Base-by-base conservation (phyloP, 2,888 invertebrate species). In the Tridacna crocea region DNA sequence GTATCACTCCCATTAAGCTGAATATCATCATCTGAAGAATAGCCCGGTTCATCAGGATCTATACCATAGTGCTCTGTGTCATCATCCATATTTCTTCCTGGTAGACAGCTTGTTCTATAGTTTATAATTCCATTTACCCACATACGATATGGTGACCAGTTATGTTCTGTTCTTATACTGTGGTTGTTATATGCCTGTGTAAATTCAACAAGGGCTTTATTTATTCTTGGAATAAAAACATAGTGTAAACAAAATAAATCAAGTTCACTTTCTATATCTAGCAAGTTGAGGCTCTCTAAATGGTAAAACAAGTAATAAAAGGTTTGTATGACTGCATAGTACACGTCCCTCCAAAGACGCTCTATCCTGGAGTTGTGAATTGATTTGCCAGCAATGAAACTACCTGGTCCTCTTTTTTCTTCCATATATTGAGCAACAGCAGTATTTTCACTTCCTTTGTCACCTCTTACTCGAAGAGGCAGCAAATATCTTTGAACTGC, bases 311-410 rank as follows among this genome's bases (percentile, higher is more conserved):
- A 19, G 26, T 65, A 26, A 73, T 80, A 83, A 61, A 61, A 83
- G 60, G 72, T 72, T n/a, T 72, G 60, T 60, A 79, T 51, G 10
- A 80, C 82, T n/a, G n/a, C 65, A 17, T 75, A 27, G 61, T 55
- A 76, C 26, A 83, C 80, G 75, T 83, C 80, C 55, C 83, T 68
- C 83, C 83, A 83, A n/a, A 83, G 60, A 48, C 83, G 27, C 68
- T 83, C 83, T 47, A 83, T 83, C 46, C 81, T 68, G 0, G 55
- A 24, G 46, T 84, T 84, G 48, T 84, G 84, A 13, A 84, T 75
- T 75, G 72, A 74, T 58, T 66, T 77, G 8, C 84, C 81, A 55
- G 66, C 65, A 65, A 84, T 82, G 66, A 84, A 82, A 46, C 78
- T 74, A 48, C 78, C 75, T 48, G 61, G 26, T 19, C 68, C 68